Base-by-base conservation (phyloP, 2,797 vertebrate species). In the Lithobates sylvaticus region DNA sequence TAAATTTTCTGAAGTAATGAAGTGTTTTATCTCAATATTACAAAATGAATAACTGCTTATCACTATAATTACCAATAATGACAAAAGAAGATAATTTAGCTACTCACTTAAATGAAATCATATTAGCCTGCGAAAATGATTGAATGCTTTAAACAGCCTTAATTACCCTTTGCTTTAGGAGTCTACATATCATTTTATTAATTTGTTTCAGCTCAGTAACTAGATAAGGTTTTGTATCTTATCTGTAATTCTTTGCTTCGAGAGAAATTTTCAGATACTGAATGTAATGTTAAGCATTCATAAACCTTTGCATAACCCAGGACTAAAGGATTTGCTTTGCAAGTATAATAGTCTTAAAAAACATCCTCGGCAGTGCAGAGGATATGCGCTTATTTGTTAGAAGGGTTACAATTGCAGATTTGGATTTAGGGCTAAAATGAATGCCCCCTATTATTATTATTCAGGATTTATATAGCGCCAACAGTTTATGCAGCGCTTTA, bases 121-220 rank as follows among this genome's bases (percentile, higher is more conserved):
- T 90, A 83, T 90, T 91, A 90, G 80, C 79, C 70, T 23, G 9
- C 89, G 79, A 88, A 85, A 90, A 91, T 89, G 84, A 89, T 89
- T 93, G 89, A 88, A 90, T 90, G 88, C 68, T 88, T 91, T 81
- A 93, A 91, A 90, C 87, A 69, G 34, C 84, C 71, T 90, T 90
- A 90, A 91, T 92, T 86, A 92, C 85, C 58, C 84, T 89, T 86
- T 89, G 12, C 47, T 91, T 91, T 88, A 89, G 89, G 76, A 91
- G 86, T 86, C 85, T 80, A 61, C 88, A 72, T 84, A 88, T 89
- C 75, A 89, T 89, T 85, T 84, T 91, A 87, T 86, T 89, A 89
- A 91, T 90, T 90, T 15, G 86, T 79, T 92, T 89, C 81, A 90
- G 89, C 86, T 88, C 75, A 91, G n/a, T 90, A 87, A 90, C 36